Conservation (phyloP, 2,888 invertebrate genomes). For the Pseudococcus jackbeardsleyi region DNA sequence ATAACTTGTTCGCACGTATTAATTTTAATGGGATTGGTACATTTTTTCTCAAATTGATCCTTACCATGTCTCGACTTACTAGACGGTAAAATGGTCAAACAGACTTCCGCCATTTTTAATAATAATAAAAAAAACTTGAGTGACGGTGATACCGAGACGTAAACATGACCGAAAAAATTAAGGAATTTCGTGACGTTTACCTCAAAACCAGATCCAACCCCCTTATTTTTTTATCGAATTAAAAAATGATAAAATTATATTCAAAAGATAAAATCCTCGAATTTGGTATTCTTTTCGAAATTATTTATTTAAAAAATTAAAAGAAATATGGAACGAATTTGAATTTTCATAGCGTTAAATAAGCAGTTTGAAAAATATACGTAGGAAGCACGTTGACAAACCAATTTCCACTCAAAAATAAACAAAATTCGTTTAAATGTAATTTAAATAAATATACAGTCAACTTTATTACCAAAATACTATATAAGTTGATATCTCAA, state of each 20-base stretch:
- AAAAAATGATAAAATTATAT: background rate
- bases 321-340: too few relatives aligned
- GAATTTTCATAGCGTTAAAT: background rate
- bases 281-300: too few relatives aligned
- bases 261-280: background rate
- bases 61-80: background rate
- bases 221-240: background rate
- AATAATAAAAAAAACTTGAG: background rate
- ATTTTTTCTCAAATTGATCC: constrained; percentile 33
- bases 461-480: background rate
- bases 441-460: background rate
- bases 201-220: background rate
- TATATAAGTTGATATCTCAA: background rate
- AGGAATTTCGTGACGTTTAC: background rate
- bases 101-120: constrained; percentile 13
- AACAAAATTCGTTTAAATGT: background rate
- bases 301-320: too few relatives aligned
- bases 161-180: background rate
- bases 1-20: constrained; percentile 36
- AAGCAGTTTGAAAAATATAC: background rate
- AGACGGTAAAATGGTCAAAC: constrained; percentile 41
- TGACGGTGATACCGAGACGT: background rate
- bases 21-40: constrained; percentile 40
- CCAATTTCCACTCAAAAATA: constrained; percentile 7
- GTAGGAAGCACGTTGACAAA: background rate